phyloP scores from a whole-genome alignment of 2,113 vertebrate genomes.

The Eonycteris spelaea region DNA sequence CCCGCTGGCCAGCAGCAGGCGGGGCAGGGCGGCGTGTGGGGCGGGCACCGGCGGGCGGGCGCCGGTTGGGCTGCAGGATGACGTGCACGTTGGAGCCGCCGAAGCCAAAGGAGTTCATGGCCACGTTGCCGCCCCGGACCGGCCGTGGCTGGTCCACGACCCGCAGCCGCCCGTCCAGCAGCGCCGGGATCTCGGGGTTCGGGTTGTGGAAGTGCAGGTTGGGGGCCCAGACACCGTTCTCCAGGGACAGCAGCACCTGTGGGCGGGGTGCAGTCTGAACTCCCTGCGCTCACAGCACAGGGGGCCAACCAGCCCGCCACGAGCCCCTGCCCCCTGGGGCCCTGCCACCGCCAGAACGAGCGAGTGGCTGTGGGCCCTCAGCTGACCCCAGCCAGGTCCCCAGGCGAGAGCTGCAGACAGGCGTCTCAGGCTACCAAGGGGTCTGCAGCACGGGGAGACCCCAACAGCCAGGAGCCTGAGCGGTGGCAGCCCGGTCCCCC shows the following conservation, averaged over 20 bases:
- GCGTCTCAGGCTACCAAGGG: neutral
- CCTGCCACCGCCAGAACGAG: neutral
- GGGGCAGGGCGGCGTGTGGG: constrained; percentile 66
- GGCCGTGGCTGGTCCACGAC: constrained; percentile 89
- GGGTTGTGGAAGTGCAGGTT: constrained; percentile 92
- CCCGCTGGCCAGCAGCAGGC: constrained; percentile 88
- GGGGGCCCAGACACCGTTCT: constrained; percentile 93
- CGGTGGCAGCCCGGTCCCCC: neutral
- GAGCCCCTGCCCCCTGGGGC: neutral
- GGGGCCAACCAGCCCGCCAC: too few species aligned
- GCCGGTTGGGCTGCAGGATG: constrained; percentile 86
- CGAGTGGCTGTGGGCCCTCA: neutral
- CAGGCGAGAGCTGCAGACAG: too few species aligned
- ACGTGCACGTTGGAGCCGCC: constrained; percentile 96
- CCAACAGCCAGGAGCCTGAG: neutral
- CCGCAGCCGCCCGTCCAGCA: constrained; percentile 85
- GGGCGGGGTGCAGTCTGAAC: fast-evolving
- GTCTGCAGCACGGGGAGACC: neutral
- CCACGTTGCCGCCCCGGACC: constrained; percentile 88
- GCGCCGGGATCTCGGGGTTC: constrained; percentile 91
- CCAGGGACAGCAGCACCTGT: constrained; percentile 93
- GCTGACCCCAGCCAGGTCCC: too few species aligned
- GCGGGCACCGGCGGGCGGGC: neutral
- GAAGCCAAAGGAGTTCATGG: constrained; percentile 96
- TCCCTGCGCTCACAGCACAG: fast-evolving